These are phyloP conservation scores for Hippocampus mohnikei DNA, from an alignment of 2,113 vertebrate species.

Conservation along the genomic window DNA sequence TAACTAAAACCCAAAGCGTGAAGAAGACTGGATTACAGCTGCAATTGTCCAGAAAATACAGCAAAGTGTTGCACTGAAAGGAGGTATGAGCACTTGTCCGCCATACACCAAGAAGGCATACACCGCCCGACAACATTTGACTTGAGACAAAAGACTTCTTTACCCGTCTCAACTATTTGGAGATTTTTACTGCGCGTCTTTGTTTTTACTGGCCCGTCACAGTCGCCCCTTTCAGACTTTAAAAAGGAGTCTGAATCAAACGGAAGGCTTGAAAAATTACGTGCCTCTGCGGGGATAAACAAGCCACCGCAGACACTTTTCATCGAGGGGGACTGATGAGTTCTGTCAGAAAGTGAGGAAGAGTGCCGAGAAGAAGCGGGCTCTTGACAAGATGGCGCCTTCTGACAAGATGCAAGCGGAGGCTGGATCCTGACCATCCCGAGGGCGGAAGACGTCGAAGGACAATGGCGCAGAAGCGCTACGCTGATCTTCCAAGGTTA, in stretches of 20 bases:
- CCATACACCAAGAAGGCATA: conserved; percentile 1
- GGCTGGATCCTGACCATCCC: conserved; percentile 17
- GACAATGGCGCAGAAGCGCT: background rate
- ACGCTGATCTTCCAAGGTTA: background rate
- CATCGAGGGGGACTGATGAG: conserved; percentile 19
- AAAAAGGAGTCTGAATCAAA: conserved; percentile 16
- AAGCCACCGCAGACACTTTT: conserved; percentile 15
- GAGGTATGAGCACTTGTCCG: conserved; percentile 51
- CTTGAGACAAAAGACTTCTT: conserved; percentile 18
- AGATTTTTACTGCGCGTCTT: background rate
- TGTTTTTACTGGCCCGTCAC: conserved; percentile 8
- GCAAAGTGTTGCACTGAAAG: conserved; percentile 53
- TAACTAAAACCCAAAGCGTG: background rate
- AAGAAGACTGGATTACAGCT: background rate
- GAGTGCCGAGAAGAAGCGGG: conserved; percentile 12
- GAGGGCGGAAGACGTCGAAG: conserved; percentile 4
- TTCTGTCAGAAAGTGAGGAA: conserved; percentile 11
- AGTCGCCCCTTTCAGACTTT: conserved; percentile 9
- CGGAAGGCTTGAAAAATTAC: conserved; percentile 5
- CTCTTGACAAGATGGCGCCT: conserved; percentile 29
- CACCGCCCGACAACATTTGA: conserved; percentile 12
- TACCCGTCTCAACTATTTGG: background rate
- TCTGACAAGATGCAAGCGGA: conserved; percentile 29
- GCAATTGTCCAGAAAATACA: conserved; percentile 35
- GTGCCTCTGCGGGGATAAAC: background rate